Evolutionary conservation across 1,140 invertebrate species (phyloP).

Genomic region (Palaemon carinicauda): DNA sequence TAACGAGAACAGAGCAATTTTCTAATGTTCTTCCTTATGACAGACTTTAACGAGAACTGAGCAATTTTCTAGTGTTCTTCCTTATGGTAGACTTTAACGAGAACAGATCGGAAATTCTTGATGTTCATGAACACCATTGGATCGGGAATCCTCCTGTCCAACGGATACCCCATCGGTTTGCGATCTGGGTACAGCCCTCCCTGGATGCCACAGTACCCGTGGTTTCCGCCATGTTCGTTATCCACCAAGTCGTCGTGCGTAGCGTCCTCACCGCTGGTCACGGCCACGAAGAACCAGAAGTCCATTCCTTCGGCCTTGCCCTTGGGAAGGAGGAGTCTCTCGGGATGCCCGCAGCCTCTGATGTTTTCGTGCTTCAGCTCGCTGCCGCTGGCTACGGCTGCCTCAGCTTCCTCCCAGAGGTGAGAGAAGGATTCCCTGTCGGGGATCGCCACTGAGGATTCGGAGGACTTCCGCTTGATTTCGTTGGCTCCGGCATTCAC

Average conservation of each 20-base stretch:
- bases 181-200: conserved; percentile 65
- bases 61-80: not conserved
- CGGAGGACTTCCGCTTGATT: conserved; percentile 71
- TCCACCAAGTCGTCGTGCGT: conserved; percentile 58
- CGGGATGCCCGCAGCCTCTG: conserved; percentile 63
- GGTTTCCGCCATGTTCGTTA: conserved; percentile 54
- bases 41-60: not conserved
- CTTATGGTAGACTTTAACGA: conserved; percentile 17
- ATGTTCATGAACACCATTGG: not conserved
- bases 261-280: conserved; percentile 59
- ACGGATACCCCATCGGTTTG: conserved; percentile 64
- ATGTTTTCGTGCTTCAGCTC: conserved; percentile 55
- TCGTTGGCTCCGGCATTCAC: conserved; percentile 74
- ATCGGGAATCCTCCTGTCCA: conserved; percentile 56
- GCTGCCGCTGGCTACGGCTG: conserved; percentile 64
- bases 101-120: conserved; percentile 6
- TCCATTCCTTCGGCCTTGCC: conserved; percentile 60
- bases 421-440: conserved; percentile 35
- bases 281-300: conserved; percentile 62
- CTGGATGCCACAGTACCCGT: conserved; percentile 61
- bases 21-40: too few relatives aligned
- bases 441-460: conserved; percentile 78
- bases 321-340: conserved; percentile 62
- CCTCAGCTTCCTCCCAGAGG: conserved; percentile 64
- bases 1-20: too few relatives aligned